phyloP scores from a whole-genome alignment of 2,113 vertebrate genomes.

The Agelaius tricolor region DNA sequence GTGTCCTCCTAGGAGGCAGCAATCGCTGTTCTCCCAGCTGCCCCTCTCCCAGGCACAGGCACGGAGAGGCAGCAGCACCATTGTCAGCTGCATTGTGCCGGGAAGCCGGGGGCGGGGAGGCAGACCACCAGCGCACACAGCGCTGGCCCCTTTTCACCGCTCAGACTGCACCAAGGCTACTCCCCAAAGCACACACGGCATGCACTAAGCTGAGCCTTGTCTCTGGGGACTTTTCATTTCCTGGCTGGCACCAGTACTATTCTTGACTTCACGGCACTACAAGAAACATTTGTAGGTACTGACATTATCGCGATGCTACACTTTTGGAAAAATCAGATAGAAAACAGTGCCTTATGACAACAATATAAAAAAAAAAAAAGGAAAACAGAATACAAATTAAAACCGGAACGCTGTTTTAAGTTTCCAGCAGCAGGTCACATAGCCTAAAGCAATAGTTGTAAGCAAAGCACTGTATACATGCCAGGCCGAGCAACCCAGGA shows the following conservation, averaged over 20 bases:
- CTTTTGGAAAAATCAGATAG: background rate
- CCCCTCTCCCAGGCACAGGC: background rate
- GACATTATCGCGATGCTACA: background rate
- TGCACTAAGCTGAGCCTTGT: background rate
- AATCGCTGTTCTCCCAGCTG: background rate
- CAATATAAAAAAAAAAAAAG: background rate
- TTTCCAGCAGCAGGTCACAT: background rate
- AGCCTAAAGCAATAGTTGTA: background rate
- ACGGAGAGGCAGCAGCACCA: background rate
- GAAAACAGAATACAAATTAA: background rate
- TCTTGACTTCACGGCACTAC: background rate
- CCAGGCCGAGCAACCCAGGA: background rate
- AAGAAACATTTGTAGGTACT: background rate
- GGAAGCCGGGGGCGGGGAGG: background rate
- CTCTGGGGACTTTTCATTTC: background rate
- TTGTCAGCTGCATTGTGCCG: background rate
- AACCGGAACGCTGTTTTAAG: background rate
- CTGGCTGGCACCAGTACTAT: background rate
- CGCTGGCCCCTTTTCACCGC: background rate
- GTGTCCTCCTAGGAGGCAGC: background rate
- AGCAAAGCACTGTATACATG: background rate
- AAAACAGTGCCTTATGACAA: background rate
- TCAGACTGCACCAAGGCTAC: background rate
- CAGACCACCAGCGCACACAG: background rate
- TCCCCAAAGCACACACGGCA: background rate